A percentile compares a stretch with the other conserved stretches of the same genome.
phyloP scores from a whole-genome alignment of 2,113 vertebrate species.

The Labrus mixtus region DNA sequence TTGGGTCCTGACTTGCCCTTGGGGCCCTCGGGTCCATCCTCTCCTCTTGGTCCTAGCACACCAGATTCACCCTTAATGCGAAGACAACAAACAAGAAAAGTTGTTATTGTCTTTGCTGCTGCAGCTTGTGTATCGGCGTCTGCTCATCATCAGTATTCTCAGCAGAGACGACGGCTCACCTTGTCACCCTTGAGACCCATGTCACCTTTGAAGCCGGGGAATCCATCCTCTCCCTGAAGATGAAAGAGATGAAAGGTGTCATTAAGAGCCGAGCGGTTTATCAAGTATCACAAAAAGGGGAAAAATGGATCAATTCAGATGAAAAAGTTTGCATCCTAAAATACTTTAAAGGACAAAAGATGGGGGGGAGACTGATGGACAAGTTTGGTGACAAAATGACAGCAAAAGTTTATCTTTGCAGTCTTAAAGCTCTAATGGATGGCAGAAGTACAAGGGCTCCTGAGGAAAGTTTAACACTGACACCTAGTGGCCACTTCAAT shows the following conservation, averaged over 20 bases:
- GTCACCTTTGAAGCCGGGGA: constrained; percentile 98
- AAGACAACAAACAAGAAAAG: constrained; percentile 1
- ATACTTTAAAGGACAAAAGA: constrained; percentile 8
- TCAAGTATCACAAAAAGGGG: not conserved
- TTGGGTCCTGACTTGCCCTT: constrained; percentile 93
- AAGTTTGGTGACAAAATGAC: constrained; percentile 11
- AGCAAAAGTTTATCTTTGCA: constrained; percentile 4
- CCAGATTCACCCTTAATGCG: constrained; percentile 90
- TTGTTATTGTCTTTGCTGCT: not conserved
- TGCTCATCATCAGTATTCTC: not conserved
- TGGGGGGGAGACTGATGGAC: not conserved
- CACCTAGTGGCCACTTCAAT: constrained; percentile 68
- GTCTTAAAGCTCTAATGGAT: not conserved
- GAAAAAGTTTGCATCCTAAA: not conserved
- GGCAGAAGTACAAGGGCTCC: not conserved
- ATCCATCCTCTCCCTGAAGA: constrained; percentile 96
- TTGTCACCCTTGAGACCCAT: constrained; percentile 98
- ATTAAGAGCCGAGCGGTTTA: not conserved
- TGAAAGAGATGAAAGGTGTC: constrained; percentile 10
- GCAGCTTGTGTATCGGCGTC: not conserved
- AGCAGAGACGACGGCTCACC: constrained; percentile 79
- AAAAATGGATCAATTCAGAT: not conserved
- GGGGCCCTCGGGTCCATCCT: constrained; percentile 97
- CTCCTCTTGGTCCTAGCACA: constrained; percentile 89
- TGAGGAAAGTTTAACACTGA: constrained; percentile 53